phyloP scores from a whole-genome alignment of 2,888 invertebrate genomes.

The Agriopis marginaria region DNA sequence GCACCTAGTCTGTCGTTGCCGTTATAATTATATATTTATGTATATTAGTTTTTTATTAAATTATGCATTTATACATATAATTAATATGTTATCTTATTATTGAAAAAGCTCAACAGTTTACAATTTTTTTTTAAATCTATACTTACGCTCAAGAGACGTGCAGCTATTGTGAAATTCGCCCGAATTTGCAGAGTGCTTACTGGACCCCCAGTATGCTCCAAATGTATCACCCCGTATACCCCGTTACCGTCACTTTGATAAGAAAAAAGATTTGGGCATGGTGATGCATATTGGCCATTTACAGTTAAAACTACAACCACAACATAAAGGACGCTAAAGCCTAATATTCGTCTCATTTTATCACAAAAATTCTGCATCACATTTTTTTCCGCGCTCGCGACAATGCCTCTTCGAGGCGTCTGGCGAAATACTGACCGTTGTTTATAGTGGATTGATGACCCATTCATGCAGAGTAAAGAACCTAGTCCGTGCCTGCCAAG shows the following conservation, averaged over 20 bases:
- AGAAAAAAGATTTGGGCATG: conserved; percentile 70
- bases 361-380: conserved; percentile 40
- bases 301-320: conserved; percentile 54
- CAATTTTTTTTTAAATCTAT: too few relatives aligned
- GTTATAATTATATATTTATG: neutral
- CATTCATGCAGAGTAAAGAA: conserved; percentile 39
- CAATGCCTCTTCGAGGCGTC: conserved; percentile 46
- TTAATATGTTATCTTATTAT: neutral
- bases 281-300: conserved; percentile 60
- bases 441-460: conserved; percentile 42
- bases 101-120: neutral
- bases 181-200: conserved; percentile 57
- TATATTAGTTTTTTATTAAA: neutral
- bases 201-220: conserved; percentile 57
- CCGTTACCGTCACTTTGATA: conserved; percentile 61
- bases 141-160: conserved; percentile 63
- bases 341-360: conserved; percentile 50
- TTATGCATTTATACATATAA: neutral
- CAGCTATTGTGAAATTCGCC: conserved; percentile 67
- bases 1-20: neutral
- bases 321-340: conserved; percentile 35
- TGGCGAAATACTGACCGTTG: conserved; percentile 54
- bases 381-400: conserved; percentile 47
- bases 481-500: conserved; percentile 13
- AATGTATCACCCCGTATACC: conserved; percentile 61